Conservation (phyloP, 1,140 invertebrate species). For the Gryon sp. region DNA sequence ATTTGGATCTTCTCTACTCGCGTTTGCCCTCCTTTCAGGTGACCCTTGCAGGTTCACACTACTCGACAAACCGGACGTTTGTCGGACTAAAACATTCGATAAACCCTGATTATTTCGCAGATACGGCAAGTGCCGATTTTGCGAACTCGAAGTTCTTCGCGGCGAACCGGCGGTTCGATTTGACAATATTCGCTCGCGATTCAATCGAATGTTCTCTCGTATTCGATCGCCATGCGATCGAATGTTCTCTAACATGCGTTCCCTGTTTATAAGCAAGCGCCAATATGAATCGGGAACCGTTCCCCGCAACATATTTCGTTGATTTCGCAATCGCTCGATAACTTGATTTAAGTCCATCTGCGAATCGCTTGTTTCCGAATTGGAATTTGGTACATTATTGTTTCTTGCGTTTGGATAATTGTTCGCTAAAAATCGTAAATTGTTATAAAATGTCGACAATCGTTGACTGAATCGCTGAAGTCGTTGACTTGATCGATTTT, state of each 20-base stretch:
- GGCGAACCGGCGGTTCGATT: too few species aligned
- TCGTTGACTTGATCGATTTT: slow-evolving; percentile 5
- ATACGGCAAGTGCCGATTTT: slow-evolving; percentile 64
- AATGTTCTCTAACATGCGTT: too few species aligned
- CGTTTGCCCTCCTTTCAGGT: slow-evolving; percentile 4
- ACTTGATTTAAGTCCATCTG: slow-evolving; percentile 49
- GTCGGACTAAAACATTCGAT: slow-evolving; percentile 13
- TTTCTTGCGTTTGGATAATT: slow-evolving; percentile 35
- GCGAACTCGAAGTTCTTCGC: slow-evolving; percentile 43
- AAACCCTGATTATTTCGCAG: slow-evolving; percentile 15
- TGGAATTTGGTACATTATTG: not conserved
- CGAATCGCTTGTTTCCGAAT: slow-evolving; percentile 32
- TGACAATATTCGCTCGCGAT: too few species aligned
- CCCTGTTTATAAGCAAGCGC: too few species aligned
- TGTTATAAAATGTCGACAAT: slow-evolving; percentile 33
- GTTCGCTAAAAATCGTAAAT: slow-evolving; percentile 10
- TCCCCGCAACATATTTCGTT: slow-evolving; percentile 59
- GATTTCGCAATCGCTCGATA: slow-evolving; percentile 49
- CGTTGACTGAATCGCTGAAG: slow-evolving; percentile 39
- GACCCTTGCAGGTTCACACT: not conserved
- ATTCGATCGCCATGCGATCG: too few species aligned
- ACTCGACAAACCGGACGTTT: not conserved
- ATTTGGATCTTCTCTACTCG: not conserved
- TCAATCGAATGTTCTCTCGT: too few species aligned
- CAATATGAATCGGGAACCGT: slow-evolving; percentile 65